These are phyloP conservation scores for Tetraneura akinire DNA, from an alignment of 1,140 invertebrate genomes.

Conservation along the genomic window DNA sequence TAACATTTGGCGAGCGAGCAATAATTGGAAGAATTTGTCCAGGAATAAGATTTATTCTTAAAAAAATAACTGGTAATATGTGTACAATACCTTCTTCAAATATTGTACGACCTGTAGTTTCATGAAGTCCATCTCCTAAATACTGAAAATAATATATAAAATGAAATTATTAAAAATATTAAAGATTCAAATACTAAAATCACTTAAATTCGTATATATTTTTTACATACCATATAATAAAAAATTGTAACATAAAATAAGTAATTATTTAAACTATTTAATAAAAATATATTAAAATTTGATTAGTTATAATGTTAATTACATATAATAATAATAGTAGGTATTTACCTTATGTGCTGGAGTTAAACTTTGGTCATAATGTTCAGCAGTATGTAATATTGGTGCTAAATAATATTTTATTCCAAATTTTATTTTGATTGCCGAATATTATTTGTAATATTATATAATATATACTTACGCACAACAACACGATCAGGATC, in stretches of 20 bases:
- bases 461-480: conserved; percentile 14
- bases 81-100: conserved; percentile 28
- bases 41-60: conserved; percentile 4
- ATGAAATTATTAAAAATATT: not conserved
- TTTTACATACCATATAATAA: too few relatives aligned
- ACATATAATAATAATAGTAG: not conserved
- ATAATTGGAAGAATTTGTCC: conserved; percentile 37
- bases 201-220: too few relatives aligned
- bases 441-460: not conserved
- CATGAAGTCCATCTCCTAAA: conserved; percentile 25
- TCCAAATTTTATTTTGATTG: not conserved
- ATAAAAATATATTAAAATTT: too few relatives aligned
- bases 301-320: too few relatives aligned
- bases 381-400: too few relatives aligned
- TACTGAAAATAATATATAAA: not conserved
- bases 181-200: too few relatives aligned
- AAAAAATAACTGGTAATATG: conserved; percentile 24
- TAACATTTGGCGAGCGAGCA: not conserved
- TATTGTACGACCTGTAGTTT: conserved; percentile 18
- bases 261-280: too few relatives aligned
- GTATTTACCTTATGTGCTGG: conserved; percentile 27
- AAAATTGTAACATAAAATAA: too few relatives aligned
- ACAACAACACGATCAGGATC: too few relatives aligned
- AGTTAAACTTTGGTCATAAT: conserved; percentile 30
- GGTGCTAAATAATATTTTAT: not conserved